Base-by-base conservation (phyloP, 2,888 invertebrate genomes). In the Tenthredo livida region DNA sequence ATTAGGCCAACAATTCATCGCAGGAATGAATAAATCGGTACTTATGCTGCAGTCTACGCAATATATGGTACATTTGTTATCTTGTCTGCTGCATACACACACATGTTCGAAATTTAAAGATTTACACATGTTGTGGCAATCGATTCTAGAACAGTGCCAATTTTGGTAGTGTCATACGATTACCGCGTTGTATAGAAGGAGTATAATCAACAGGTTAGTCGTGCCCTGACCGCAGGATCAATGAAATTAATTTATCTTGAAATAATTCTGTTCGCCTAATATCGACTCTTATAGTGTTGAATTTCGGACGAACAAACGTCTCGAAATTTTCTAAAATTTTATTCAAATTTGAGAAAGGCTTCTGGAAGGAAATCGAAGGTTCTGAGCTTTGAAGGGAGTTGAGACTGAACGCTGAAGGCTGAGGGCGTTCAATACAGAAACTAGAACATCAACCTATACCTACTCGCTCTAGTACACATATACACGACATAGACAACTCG, bases 361-460 rank as follows among this genome's bases (percentile, higher is more conserved):
- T 21, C 47, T 15, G 9, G 25, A 25, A 47, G 25, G 29, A 37
- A 54, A 25, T 54, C 37, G 29, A 29, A 47, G 54, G 54, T 47
- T n/a, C 50, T 25, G 17, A 58, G 78, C 21, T 54, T 78, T 37
- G 78, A 78, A n/a, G 47, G 25, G 47, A 47, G 75, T 47, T 47
- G 17, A 75, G 43, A 47, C 25, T 37, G 50, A 78, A 70, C 2
- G 37, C 47, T 75, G 78, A 58, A 54, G 54, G 78, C 78, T 78
- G 29, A 17, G 58, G 65, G 72, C 87, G 87, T 85, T 88, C 88
- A 85, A 87, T 88, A 87, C 84, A 85, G 85, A 87, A 88, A 87
- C 86, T 88, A 85, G 88, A 87, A 86, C 88, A 86, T 77, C 83
- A 40, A 21, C 73, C 43, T 58, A 78, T 54, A 33, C 29, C 17